A percentile compares a stretch with the other conserved stretches of the same genome.
Conservation (phyloP, 2,113 vertebrate species). For the Hypocryptadius cinnamomeus region DNA sequence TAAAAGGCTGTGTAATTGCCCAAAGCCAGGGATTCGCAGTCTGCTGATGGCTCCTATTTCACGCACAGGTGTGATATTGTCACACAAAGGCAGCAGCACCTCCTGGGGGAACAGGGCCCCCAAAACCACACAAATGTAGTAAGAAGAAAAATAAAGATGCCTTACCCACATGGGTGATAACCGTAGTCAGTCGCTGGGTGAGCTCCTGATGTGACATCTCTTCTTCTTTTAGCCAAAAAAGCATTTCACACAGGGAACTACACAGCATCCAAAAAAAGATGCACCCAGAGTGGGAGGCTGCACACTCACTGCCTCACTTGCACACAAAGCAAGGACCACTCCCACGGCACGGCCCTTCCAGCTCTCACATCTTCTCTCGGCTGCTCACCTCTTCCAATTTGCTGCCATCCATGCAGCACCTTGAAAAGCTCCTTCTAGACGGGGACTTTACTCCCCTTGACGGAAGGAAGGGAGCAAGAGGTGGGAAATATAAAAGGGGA, state of each 20-base stretch:
- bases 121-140: not conserved
- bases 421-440: not conserved
- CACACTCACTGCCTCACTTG: slow-evolving; percentile 39
- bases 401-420: not conserved
- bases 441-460: not conserved
- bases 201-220: slow-evolving; percentile 93
- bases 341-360: slow-evolving; percentile 62
- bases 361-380: slow-evolving; percentile 45
- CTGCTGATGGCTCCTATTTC: not conserved
- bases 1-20: not conserved
- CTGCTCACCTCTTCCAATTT: slow-evolving; percentile 37
- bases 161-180: slow-evolving; percentile 94
- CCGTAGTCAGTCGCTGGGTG: slow-evolving; percentile 81
- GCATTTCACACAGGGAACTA: slow-evolving; percentile 79
- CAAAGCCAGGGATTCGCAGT: not conserved
- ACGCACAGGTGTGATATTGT: not conserved
- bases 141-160: not conserved
- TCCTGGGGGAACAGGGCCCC: not conserved
- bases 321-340: slow-evolving; percentile 77
- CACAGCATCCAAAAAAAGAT: slow-evolving; percentile 58
- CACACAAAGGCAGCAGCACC: slow-evolving; percentile 17
- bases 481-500: not conserved
- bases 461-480: not conserved
- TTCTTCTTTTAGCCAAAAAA: slow-evolving; percentile 85
- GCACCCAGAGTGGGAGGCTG: slow-evolving; percentile 53